A percentile compares a stretch with the other conserved stretches of the same genome.
These are phyloP conservation scores for Erebia ligea DNA, from an alignment of 2,888 invertebrate species.

Conservation along the genomic window DNA sequence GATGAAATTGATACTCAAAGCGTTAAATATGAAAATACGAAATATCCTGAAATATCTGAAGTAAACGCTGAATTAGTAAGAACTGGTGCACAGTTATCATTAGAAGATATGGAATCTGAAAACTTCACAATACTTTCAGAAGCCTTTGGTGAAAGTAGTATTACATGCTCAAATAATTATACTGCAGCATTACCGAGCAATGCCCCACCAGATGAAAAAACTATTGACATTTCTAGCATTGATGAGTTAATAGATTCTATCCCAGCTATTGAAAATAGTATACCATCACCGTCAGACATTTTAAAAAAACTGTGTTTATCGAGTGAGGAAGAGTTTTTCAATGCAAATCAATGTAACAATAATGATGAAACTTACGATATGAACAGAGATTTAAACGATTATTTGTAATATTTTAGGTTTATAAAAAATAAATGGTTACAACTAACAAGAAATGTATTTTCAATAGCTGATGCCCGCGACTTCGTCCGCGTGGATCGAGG, in stretches of 20 bases:
- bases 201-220: conserved; percentile 33
- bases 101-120: conserved; percentile 78
- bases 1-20: conserved; percentile 28
- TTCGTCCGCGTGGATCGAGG: no score
- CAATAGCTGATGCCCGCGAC: no score
- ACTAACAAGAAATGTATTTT: neutral
- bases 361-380: conserved; percentile 17
- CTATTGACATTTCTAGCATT: conserved; percentile 63
- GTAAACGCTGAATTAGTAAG: conserved; percentile 72
- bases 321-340: conserved; percentile 66
- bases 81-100: conserved; percentile 72
- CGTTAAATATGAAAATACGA: conserved; percentile 41
- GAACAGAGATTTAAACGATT: conserved; percentile 30
- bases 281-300: conserved; percentile 86
- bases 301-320: conserved; percentile 85
- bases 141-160: conserved; percentile 48
- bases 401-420: conserved; percentile 23
- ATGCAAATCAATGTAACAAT: conserved; percentile 20
- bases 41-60: conserved; percentile 63
- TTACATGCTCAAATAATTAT: conserved; percentile 36
- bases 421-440: neutral
- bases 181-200: conserved; percentile 19
- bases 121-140: conserved; percentile 68
- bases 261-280: conserved; percentile 71
- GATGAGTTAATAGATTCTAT: conserved; percentile 63